phyloP scores from a whole-genome alignment of 1,140 invertebrate species.

The Agrypnia vestita region DNA sequence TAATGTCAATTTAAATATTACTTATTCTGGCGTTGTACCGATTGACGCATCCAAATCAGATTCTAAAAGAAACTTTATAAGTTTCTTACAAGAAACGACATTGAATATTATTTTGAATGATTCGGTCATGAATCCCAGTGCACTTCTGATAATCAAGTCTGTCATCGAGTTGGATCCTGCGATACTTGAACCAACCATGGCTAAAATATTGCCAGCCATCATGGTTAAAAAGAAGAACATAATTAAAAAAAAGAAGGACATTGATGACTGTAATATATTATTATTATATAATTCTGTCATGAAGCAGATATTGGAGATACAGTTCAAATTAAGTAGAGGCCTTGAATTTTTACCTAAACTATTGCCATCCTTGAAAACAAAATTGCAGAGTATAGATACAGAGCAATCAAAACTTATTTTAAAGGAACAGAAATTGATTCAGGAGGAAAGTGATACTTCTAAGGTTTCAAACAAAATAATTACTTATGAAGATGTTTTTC shows the following conservation, averaged over 20 bases:
- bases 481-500: constrained; percentile 47
- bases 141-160: constrained; percentile 42
- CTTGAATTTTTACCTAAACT: constrained; percentile 46
- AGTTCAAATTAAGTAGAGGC: constrained; percentile 54
- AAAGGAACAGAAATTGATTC: constrained; percentile 31
- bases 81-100: constrained; percentile 45
- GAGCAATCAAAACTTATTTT: constrained; percentile 42
- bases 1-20: constrained; percentile 54
- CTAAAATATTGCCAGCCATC: constrained; percentile 45
- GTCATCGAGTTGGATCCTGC: constrained; percentile 50
- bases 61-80: constrained; percentile 45
- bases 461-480: constrained; percentile 42
- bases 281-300: constrained; percentile 29
- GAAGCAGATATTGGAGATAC: constrained; percentile 45
- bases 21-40: constrained; percentile 21
- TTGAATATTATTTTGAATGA: constrained; percentile 34
- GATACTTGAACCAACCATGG: constrained; percentile 48
- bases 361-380: constrained; percentile 42
- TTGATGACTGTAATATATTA: constrained; percentile 9
- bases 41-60: constrained; percentile 20
- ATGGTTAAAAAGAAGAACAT: constrained; percentile 50
- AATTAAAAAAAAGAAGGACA: constrained; percentile 44
- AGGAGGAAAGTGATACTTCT: constrained; percentile 26
- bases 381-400: constrained; percentile 45
- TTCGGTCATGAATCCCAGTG: not conserved